A percentile compares a stretch with the other conserved stretches of the same genome.
Conservation (phyloP, 2,797 vertebrate genomes). For the Australoheros facetus region DNA sequence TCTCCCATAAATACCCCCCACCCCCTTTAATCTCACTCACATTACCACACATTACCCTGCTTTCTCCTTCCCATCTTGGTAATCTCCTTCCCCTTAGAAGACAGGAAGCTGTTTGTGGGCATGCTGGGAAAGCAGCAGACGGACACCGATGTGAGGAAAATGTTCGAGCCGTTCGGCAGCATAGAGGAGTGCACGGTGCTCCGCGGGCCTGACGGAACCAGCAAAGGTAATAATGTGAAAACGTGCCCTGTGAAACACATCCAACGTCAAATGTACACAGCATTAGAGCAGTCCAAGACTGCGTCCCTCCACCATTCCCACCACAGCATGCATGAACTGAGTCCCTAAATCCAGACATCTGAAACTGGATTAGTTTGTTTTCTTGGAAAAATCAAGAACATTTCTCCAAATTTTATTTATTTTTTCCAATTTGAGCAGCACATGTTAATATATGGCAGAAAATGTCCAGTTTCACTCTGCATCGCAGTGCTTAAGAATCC, state of each 20-base stretch:
- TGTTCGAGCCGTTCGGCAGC: slow-evolving; percentile 95
- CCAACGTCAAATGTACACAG: background rate
- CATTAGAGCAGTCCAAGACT: too few species aligned
- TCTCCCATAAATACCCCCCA: slow-evolving; percentile 15
- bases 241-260: background rate
- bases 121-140: slow-evolving; percentile 98
- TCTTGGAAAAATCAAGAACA: background rate
- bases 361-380: background rate
- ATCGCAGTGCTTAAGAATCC: background rate
- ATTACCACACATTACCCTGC: slow-evolving; percentile 33
- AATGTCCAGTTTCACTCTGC: background rate
- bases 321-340: background rate
- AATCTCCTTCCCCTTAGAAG: slow-evolving; percentile 85
- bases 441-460: background rate
- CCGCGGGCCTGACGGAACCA: slow-evolving; percentile 92
- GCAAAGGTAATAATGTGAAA: slow-evolving; percentile 86
- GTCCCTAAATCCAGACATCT: background rate
- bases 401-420: background rate
- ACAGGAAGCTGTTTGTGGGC: slow-evolving; percentile 98
- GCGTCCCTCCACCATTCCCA: background rate
- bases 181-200: slow-evolving; percentile 98
- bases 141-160: slow-evolving; percentile 90
- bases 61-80: slow-evolving; percentile 43
- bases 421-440: background rate
- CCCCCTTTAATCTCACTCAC: slow-evolving; percentile 25